Evolutionary conservation across 2,797 vertebrate species (phyloP).

Genomic region (Enteromius anoplus): DNA sequence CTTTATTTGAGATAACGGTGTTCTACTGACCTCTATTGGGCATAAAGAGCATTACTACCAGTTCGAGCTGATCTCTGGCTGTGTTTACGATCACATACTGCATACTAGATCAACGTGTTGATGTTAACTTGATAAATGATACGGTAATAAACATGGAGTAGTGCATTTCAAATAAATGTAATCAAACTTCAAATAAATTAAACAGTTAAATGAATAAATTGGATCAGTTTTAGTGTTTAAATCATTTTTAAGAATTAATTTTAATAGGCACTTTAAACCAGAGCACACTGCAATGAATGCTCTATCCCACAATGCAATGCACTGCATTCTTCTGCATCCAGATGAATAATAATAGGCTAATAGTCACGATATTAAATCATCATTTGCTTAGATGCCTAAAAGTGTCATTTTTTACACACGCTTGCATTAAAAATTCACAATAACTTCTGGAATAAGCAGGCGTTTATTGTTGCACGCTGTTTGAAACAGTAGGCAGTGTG

Average conservation of each 20-base stretch:
- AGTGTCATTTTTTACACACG: background rate
- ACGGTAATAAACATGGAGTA: background rate
- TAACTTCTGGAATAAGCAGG: background rate
- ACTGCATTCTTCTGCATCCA: background rate
- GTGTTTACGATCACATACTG: constrained; percentile 4
- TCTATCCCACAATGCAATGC: constrained; percentile 1
- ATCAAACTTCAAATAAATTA: no score
- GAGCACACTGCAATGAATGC: background rate
- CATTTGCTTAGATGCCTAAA: background rate
- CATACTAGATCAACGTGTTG: background rate
- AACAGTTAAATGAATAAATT: no score
- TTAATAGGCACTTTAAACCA: background rate
- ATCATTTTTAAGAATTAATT: background rate
- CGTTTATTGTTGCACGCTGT: background rate
- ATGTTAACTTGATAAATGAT: background rate
- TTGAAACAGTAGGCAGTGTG: background rate
- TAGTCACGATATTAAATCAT: background rate
- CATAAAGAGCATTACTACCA: background rate
- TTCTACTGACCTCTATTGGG: constrained; percentile 17
- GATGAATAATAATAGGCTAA: background rate
- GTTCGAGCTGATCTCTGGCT: background rate
- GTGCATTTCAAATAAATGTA: background rate
- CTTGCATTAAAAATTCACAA: background rate
- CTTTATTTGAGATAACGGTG: background rate
- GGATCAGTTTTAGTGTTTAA: background rate